phyloP scores from a whole-genome alignment of 2,113 vertebrate species.

The Philantomba maxwellii region DNA sequence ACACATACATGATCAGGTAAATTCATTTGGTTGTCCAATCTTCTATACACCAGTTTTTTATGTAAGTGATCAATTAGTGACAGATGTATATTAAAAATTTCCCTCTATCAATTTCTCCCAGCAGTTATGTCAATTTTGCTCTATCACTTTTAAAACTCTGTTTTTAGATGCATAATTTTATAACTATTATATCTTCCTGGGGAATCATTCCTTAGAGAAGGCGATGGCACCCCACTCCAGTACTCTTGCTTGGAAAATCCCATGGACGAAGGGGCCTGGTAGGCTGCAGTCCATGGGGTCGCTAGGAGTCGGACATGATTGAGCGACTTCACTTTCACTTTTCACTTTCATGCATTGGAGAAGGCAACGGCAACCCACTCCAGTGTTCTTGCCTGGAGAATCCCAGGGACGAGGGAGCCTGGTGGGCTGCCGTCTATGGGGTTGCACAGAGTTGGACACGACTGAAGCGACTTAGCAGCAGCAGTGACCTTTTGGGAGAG shows the following conservation, averaged over 20 bases:
- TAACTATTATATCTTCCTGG: background rate
- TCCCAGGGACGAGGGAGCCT: too few species aligned
- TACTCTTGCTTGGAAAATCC: background rate
- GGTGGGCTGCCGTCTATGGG: too few species aligned
- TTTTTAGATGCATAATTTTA: background rate
- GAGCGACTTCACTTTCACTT: background rate
- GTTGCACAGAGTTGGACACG: rapidly evolving
- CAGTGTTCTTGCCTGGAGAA: too few species aligned
- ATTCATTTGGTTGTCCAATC: background rate
- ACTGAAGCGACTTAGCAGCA: too few species aligned
- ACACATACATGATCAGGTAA: background rate
- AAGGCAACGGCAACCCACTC: too few species aligned
- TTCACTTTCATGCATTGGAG: too few species aligned
- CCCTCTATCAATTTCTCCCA: background rate
- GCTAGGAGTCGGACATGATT: background rate
- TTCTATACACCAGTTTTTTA: slow-evolving; percentile 8
- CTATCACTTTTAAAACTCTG: slow-evolving; percentile 25
- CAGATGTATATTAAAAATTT: background rate
- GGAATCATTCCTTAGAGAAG: slow-evolving; percentile 4
- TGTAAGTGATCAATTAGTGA: background rate
- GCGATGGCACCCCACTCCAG: background rate
- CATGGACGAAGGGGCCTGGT: background rate
- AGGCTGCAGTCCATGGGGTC: background rate
- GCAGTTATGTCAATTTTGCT: background rate
- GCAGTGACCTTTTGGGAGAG: background rate